Base-by-base conservation (phyloP, 2,113 vertebrate genomes). In the Chamaetylas fuelleborni region DNA sequence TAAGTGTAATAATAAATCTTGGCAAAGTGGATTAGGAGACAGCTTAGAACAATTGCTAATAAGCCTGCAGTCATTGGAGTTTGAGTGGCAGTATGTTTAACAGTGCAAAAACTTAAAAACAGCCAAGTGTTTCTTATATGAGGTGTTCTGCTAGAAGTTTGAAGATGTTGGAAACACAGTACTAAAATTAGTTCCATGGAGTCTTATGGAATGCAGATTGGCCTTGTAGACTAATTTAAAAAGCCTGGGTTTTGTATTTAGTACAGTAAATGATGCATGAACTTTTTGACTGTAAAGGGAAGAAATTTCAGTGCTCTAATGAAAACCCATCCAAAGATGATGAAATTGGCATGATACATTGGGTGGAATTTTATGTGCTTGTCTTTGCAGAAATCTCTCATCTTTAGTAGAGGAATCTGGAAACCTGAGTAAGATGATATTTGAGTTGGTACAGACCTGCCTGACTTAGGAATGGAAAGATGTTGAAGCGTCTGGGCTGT, bases 1-100 rank as follows among this genome's bases (percentile, higher is more conserved):
- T 56, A 51, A 90, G 48, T 76, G 79, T 70, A 84, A 74, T 66
- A 76, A 81, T 90, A 82, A 89, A 93, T 90, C 71, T 79, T 90
- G n/a, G 26, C 48, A 26, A 82, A 92, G 58, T 2, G 3, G 48
- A 60, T 47, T 82, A 57, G 11, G 8, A 34, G 65, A 70, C 42
- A 87, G 74, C 40, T 94, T 78, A 38, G 56, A 85, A 79, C 65
- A 90, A 61, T 54, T 88, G 61, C 57, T 38, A 67, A 4, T 72
- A 67, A 88, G 29, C 29, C 38, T 4, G 1, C 9, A 67, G 70
- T 50, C 36, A 36, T 56, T 71, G 33, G 54, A 38, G 67, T 76
- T 73, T 51, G 36, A 61, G 17, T 54, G 43, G 33, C 26, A 42
- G 25, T 25, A 50, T 74, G 25, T 74, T 83, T n/a, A 70, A 40